Percentiles rank a stretch among this genome's conserved stretches.
Evolutionary conservation across 1,140 invertebrate species (phyloP).

Genomic region (Diuraphis noxia): DNA sequence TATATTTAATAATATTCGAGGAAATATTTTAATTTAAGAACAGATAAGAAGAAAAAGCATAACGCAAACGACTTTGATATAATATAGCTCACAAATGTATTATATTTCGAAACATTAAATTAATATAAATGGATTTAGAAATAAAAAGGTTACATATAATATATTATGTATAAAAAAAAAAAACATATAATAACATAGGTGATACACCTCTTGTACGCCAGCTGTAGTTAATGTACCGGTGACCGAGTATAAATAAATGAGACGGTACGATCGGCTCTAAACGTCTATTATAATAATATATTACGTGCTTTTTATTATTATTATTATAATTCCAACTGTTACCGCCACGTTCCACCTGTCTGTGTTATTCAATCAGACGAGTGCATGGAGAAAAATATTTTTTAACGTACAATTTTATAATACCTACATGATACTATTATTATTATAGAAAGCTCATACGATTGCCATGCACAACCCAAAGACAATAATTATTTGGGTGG

Average conservation of each 20-base stretch:
- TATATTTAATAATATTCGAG: background rate
- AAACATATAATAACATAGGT: conserved; percentile 21
- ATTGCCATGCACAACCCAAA: background rate
- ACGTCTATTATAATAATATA: conserved; percentile 39
- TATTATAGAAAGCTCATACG: conserved; percentile 8
- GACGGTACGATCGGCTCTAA: conserved; percentile 3
- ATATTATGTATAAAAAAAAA: conserved; percentile 2
- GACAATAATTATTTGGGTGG: conserved; percentile 35
- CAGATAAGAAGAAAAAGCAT: background rate
- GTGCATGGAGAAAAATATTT: background rate
- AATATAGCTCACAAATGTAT: background rate
- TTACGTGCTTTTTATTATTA: conserved; percentile 33
- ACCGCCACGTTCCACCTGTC: background rate
- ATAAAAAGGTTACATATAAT: conserved; percentile 21
- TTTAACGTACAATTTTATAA: conserved; percentile 39
- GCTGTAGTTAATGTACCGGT: conserved; percentile 6
- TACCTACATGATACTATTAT: background rate
- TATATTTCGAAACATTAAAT: conserved; percentile 7
- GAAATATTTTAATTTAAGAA: background rate
- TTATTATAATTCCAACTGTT: conserved; percentile 32
- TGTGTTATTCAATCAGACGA: conserved; percentile 14
- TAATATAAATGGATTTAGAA: conserved; percentile 9
- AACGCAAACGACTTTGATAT: background rate
- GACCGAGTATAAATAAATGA: conserved; percentile 29
- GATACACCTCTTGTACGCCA: conserved; percentile 14